Base-by-base conservation (phyloP, 2,797 vertebrate species). In the Muscicapa comitata region DNA sequence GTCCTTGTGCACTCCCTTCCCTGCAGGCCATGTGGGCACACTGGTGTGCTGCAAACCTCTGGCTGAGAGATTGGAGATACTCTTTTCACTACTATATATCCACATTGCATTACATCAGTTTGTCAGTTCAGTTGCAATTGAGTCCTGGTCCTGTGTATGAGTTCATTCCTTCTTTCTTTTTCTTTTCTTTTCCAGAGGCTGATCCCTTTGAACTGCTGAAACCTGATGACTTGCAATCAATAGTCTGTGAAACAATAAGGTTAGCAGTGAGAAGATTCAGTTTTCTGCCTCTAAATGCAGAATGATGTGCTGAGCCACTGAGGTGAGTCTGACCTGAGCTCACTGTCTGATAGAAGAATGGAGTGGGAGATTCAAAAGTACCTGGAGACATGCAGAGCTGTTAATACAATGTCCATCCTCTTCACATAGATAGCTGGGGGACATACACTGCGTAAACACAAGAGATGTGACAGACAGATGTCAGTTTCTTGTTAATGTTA, bases 261-360 rank as follows among this genome's bases (percentile, higher is more conserved):
- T 95, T 88, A 93, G 90, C 75, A 76, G 45, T 85, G 94, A 0
- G 13, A 95, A 94, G 92, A 96, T 95, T 96, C 95, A 85, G 95
- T 96, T 95, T 96, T 95, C 93, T 96, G 92, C 76, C 86, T 97
- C 82, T 95, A 62, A 73, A 82, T 3, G 40, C 77, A 81, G 93
- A 57, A 48, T 73, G 80, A 86, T 89, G 37, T 76, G 92, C 94
- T 96, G 86, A 90, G 91, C 90, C 94, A 76, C 20, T 80, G 95
- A 95, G 96, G 96, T 96, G 95, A 97, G 95, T 90, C 85, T 95
- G 97, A 96, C 91, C 92, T 96, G 86, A 93, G 50, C 74, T 70
- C 88, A 82, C 72, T 94, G 95, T 67, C 88, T 93, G 92, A 84
- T 50, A 88, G 90, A 95, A 79, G 89, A 87, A 82, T 54, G 42